Percentiles rank a stretch among this genome's conserved stretches.
Evolutionary conservation across 1,140 invertebrate genomes (phyloP).

Genomic region (Galendromus occidentalis): DNA sequence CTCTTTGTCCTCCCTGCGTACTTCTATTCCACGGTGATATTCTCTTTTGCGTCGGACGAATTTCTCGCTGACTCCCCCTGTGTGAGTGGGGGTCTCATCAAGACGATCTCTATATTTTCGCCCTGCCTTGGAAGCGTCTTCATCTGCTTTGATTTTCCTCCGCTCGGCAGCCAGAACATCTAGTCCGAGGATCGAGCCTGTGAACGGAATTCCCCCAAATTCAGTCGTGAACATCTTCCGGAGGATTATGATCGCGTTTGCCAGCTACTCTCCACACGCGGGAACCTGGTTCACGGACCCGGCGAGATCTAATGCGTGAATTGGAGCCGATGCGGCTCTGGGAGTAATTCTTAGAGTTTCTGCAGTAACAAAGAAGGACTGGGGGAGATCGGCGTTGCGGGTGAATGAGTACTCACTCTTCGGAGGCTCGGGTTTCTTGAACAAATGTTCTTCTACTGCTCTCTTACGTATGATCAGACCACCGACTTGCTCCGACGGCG

Average conservation of each 20-base stretch:
- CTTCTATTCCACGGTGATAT: conserved; percentile 19
- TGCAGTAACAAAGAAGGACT: too few relatives aligned
- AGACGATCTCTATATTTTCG: conserved; percentile 45
- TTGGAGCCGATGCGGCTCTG: too few relatives aligned
- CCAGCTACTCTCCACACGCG: too few relatives aligned
- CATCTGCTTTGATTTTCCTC: conserved; percentile 16
- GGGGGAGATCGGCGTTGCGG: too few relatives aligned
- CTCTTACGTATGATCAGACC: background rate
- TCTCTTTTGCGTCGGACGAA: conserved; percentile 48
- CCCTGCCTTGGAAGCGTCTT: conserved; percentile 14
- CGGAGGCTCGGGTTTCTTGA: conserved; percentile 3
- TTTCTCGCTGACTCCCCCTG: conserved; percentile 63
- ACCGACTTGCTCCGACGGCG: background rate
- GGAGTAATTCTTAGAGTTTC: too few relatives aligned
- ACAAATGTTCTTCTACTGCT: background rate
- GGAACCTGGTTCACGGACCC: too few relatives aligned
- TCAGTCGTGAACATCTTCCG: too few relatives aligned
- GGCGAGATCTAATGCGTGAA: too few relatives aligned
- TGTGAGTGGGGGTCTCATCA: conserved; percentile 78
- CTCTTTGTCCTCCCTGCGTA: conserved; percentile 34
- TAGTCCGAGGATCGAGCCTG: conserved; percentile 30
- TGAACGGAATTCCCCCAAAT: background rate
- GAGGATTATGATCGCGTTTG: too few relatives aligned
- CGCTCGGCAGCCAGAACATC: conserved; percentile 30
- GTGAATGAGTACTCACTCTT: too few relatives aligned